Evolutionary conservation across 2,113 vertebrate species (phyloP).

Genomic region (Choloepus hoffmanni): DNA sequence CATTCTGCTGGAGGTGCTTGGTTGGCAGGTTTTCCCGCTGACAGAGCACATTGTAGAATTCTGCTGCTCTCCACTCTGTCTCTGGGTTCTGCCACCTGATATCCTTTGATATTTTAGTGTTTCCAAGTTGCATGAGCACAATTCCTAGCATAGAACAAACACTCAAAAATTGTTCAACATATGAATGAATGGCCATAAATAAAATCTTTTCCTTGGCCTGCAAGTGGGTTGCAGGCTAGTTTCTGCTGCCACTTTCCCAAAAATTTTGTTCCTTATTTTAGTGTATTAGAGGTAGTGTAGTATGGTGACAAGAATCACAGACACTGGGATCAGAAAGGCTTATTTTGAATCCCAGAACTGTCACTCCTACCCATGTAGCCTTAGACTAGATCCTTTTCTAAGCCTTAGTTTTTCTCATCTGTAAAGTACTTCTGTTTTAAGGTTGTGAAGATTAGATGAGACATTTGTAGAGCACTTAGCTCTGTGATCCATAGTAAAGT

Average conservation of each 20-base stretch:
- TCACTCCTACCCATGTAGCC: not conserved
- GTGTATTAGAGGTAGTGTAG: not conserved
- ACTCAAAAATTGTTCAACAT: slow-evolving; percentile 41
- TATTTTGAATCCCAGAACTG: slow-evolving; percentile 20
- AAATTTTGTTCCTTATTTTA: not conserved
- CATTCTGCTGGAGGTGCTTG: not conserved
- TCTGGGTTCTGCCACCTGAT: slow-evolving; percentile 26
- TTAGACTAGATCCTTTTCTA: not conserved
- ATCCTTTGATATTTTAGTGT: slow-evolving; percentile 16
- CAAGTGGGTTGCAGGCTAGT: not conserved
- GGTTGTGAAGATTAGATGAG: not conserved
- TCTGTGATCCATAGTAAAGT: not conserved
- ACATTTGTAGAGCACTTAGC: not conserved
- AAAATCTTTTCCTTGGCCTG: slow-evolving; percentile 20
- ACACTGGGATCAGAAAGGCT: not conserved
- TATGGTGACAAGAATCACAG: not conserved
- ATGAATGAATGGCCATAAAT: not conserved
- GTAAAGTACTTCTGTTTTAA: slow-evolving; percentile 10
- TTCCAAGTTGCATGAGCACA: not conserved
- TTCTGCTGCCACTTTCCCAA: not conserved
- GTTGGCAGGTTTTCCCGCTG: not conserved
- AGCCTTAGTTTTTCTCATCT: slow-evolving; percentile 36
- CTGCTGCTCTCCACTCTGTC: not conserved
- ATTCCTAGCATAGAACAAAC: slow-evolving; percentile 23
- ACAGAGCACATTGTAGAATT: not conserved